Base-by-base conservation (phyloP, 1,140 invertebrate species). In the Drosophila prosaltans region DNA sequence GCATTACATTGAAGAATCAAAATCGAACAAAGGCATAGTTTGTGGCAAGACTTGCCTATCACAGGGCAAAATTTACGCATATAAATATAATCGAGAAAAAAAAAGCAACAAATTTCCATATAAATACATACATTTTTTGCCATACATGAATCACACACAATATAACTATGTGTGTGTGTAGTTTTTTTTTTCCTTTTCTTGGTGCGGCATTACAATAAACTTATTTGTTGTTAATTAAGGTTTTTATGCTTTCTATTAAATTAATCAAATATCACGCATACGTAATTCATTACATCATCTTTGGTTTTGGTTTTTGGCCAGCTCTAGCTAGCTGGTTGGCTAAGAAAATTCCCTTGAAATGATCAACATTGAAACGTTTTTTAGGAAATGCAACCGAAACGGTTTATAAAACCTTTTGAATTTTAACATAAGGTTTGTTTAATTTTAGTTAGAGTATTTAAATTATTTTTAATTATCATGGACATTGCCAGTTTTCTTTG, bases 201-300 rank as follows among this genome's bases (percentile, higher is more conserved):
- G 16, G 45, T 21, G 8, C 7, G 45, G 45, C 24, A 24, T 26
- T 51, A 51, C 21, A 51, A 10, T 2, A 51, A 51, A 8, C 45
- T 51, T 51, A 51, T 51, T 51, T 57, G 54, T 26, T 28, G 26
- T 30, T 32, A 57, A 30, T 57, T 36, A 59, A 59, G 16, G 32
- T 59, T 59, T 59, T 59, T 59, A 59, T 51, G 45, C 45, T 51
- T 51, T 51, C 45, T 51, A 51, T 51, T 30, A 58, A 58, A 39
- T 43, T 41, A 62, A 62, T 62, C 40, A 66, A 58, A 66, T 66
- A 66, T 66, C 16, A 66, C 64, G 40, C 64, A 66, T 66, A 66
- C 64, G 64, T 9, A 45, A 30, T 21, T 26, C 21, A 36, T 67
- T 65, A 36, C 48, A 40, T 55, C 16, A 26, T 32, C 41, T 45